A percentile compares a stretch with the other conserved stretches of the same genome.
Evolutionary conservation across 2,888 invertebrate genomes (phyloP).

Genomic region (Drosophila neotestacea): DNA sequence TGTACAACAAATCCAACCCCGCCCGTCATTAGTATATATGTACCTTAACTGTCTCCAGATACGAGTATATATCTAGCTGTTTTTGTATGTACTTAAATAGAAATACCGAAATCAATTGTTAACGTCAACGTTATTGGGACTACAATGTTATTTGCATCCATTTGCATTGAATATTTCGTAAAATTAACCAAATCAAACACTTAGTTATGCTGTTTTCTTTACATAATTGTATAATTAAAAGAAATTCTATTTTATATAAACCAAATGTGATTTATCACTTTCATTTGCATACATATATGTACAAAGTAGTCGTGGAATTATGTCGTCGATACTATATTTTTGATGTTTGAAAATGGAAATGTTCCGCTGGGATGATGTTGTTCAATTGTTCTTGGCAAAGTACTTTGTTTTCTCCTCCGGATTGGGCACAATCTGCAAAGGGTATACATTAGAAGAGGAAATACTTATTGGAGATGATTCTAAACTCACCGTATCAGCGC

Average conservation of each 20-base stretch:
- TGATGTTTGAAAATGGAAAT: conserved; percentile 35
- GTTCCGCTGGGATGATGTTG: not conserved
- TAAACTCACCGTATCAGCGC: conserved; percentile 92
- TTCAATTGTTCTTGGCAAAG: conserved; percentile 88
- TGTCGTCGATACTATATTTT: conserved; percentile 12
- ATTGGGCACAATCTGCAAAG: conserved; percentile 91
- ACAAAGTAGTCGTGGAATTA: conserved; percentile 33
- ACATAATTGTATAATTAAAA: conserved; percentile 58
- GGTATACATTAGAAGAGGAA: not conserved
- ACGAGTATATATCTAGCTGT: conserved; percentile 15
- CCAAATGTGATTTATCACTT: conserved; percentile 21
- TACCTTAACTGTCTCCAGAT: conserved; percentile 3
- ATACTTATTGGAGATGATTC: not conserved
- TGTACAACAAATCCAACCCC: conserved; percentile 26
- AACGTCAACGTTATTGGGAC: conserved; percentile 38
- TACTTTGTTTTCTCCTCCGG: conserved; percentile 92
- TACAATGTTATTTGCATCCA: conserved; percentile 41
- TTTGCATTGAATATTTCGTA: conserved; percentile 12
- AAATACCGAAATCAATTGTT: conserved; percentile 36
- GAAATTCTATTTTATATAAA: conserved; percentile 63
- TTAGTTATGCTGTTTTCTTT: conserved; percentile 47
- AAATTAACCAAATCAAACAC: conserved; percentile 22
- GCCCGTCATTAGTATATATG: conserved; percentile 6
- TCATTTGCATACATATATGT: conserved; percentile 22
- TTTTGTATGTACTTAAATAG: conserved; percentile 47